These are phyloP conservation scores for Heliconius ethilla DNA, from an alignment of 2,888 invertebrate species.

Conservation along the genomic window DNA sequence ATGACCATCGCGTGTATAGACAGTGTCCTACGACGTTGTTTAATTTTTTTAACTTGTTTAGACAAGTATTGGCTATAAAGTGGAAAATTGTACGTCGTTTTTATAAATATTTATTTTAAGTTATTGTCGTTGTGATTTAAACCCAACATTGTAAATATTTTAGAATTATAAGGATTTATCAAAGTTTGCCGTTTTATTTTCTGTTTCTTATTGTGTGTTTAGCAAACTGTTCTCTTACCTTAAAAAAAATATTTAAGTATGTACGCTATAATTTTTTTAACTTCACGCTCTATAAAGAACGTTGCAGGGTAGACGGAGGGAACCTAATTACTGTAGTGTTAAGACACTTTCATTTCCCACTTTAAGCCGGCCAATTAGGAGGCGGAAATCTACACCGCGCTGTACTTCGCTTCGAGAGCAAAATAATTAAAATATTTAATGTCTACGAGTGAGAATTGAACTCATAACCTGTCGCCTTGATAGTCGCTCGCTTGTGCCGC, in stretches of 20 bases:
- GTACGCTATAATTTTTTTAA: background rate
- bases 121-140: slow-evolving; percentile 74
- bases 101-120: slow-evolving; percentile 68
- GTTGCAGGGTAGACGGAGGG: background rate
- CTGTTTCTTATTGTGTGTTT: background rate
- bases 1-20: background rate
- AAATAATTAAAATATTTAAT: no score
- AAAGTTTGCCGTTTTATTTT: slow-evolving; percentile 47
- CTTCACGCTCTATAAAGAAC: background rate
- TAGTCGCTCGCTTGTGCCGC: no score
- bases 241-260: no score
- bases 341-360: background rate
- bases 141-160: slow-evolving; percentile 66
- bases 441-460: no score
- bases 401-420: background rate
- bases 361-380: background rate
- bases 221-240: no score
- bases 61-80: slow-evolving; percentile 8
- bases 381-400: background rate
- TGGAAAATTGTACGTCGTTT: slow-evolving; percentile 27
- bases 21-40: background rate
- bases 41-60: background rate
- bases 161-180: slow-evolving; percentile 60
- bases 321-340: background rate
- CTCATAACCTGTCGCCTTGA: no score